Evolutionary conservation across 2,113 vertebrate species (phyloP).

Genomic region (Globicephala melas): DNA sequence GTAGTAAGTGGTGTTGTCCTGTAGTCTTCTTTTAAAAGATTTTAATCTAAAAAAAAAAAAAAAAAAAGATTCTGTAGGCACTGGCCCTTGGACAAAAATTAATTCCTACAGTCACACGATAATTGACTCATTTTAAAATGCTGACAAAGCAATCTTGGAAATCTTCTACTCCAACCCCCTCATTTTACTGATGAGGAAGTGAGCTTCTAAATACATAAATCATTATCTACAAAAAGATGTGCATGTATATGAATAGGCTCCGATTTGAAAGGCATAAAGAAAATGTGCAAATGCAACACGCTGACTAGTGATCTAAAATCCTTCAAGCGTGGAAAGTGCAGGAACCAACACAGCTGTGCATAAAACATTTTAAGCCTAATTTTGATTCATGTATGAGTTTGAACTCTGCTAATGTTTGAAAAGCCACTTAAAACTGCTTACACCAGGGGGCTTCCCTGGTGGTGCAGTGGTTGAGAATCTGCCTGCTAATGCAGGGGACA

Average conservation of each 20-base stretch:
- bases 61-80: background rate
- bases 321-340: background rate
- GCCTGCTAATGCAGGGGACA: no score
- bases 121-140: slow-evolving; percentile 8
- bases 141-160: background rate
- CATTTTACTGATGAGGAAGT: background rate
- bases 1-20: background rate
- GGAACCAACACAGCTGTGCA: background rate
- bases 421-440: background rate
- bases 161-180: background rate
- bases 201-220: background rate
- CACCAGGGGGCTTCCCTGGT: no score
- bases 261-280: background rate
- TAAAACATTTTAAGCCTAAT: background rate
- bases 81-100: background rate
- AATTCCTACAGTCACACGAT: background rate
- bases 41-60: background rate
- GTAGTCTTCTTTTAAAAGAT: background rate
- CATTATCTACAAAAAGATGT: background rate
- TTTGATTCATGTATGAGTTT: background rate
- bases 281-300: background rate
- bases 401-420: background rate
- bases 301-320: background rate
- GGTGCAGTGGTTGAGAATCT: no score
- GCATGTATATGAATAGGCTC: background rate